Evolutionary conservation across 1,140 invertebrate genomes (phyloP).

Genomic region (Pinna nobilis): DNA sequence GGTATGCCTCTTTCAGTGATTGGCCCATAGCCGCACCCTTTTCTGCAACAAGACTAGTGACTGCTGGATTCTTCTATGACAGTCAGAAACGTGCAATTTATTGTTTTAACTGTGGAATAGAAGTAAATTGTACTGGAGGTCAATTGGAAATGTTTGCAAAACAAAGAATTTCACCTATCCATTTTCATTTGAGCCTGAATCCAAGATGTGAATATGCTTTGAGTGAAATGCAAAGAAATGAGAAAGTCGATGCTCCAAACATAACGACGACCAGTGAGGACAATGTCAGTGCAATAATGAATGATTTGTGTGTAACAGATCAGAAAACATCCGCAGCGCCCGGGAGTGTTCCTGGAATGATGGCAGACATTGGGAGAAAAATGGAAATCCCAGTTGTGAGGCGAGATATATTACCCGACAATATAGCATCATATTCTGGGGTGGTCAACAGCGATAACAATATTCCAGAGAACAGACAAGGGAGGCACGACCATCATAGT

Average conservation of each 20-base stretch:
- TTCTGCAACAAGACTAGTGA: slow-evolving; percentile 8
- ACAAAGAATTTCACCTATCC: not conserved
- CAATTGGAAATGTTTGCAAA: not conserved
- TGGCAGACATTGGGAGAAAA: not conserved
- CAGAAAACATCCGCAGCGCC: not conserved
- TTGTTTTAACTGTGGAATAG: slow-evolving; percentile 1
- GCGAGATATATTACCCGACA: not conserved
- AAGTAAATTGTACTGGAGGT: not conserved
- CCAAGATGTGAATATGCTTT: slow-evolving; percentile 7
- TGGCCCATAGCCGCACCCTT: slow-evolving; percentile 5
- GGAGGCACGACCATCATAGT: not conserved
- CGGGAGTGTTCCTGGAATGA: not conserved
- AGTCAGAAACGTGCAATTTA: not conserved
- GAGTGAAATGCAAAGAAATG: not conserved
- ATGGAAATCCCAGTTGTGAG: not conserved
- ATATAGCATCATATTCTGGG: not conserved
- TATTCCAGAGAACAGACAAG: not conserved
- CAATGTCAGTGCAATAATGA: not conserved
- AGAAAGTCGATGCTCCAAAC: not conserved
- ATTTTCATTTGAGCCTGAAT: slow-evolving; percentile 5
- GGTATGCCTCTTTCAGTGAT: not conserved
- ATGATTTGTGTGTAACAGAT: not conserved
- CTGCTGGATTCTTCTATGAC: slow-evolving; percentile 1
- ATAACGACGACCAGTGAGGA: not conserved
- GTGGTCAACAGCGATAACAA: not conserved